Evolutionary conservation across 2,113 vertebrate genomes (phyloP).

Genomic region (Chinchilla lanigera): DNA sequence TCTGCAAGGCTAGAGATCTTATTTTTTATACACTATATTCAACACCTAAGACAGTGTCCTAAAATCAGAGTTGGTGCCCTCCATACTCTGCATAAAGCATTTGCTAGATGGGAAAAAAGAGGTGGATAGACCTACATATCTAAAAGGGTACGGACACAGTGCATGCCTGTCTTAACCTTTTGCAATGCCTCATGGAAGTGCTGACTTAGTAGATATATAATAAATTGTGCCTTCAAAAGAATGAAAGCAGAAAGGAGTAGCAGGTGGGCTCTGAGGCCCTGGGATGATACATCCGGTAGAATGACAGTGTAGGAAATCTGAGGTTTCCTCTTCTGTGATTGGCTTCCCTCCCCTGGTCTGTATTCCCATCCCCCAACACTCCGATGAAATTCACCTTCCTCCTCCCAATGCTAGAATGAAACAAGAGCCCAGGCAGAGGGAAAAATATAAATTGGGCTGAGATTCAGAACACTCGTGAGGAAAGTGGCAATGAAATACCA

Average conservation of each 20-base stretch:
- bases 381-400: slow-evolving; percentile 5
- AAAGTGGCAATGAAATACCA: slow-evolving; percentile 86
- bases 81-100: not conserved
- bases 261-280: not conserved
- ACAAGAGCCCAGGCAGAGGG: slow-evolving; percentile 69
- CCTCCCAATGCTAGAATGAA: slow-evolving; percentile 43
- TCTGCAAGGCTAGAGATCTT: not conserved
- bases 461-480: slow-evolving; percentile 73
- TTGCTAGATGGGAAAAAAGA: not conserved
- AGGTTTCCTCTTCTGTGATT: not conserved
- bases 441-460: slow-evolving; percentile 86
- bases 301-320: not conserved
- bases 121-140: not conserved
- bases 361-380: slow-evolving; percentile 23
- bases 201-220: not conserved
- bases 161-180: not conserved
- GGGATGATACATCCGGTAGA: not conserved
- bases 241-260: not conserved
- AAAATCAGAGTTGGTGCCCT: not conserved
- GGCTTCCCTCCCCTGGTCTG: not conserved
- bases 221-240: not conserved
- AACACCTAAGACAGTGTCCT: not conserved
- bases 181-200: not conserved
- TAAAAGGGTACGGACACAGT: not conserved
- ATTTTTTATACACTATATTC: not conserved